Conservation (phyloP, 2,113 vertebrate species). For the Grammomys surdaster region DNA sequence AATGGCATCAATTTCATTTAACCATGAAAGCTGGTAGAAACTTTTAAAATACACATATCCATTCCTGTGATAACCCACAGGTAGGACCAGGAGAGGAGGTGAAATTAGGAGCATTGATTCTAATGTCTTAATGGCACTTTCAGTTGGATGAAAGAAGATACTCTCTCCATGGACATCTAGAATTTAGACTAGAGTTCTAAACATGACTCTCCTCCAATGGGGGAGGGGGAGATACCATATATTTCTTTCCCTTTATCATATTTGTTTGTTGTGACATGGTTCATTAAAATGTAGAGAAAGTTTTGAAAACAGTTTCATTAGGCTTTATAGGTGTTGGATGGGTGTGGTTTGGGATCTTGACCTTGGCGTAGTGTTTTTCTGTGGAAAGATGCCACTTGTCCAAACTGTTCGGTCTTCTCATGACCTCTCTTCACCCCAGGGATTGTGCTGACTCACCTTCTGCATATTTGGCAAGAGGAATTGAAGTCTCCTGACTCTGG, state of each 20-base stretch:
- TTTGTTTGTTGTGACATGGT: neutral
- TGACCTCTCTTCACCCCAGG: accelerated
- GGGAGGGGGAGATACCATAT: too few species aligned
- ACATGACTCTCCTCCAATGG: neutral
- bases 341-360: accelerated
- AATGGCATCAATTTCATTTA: neutral
- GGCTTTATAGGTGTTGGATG: neutral
- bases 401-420: neutral
- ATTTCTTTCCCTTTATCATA: neutral
- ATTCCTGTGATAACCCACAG: neutral
- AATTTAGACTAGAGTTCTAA: neutral
- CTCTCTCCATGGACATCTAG: neutral
- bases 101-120: neutral
- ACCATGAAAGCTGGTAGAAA: neutral
- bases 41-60: neutral
- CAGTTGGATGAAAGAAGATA: neutral
- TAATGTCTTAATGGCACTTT: neutral
- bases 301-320: neutral
- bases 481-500: neutral
- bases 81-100: neutral
- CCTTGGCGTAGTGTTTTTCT: neutral
- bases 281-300: neutral
- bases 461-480: neutral
- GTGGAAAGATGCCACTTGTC: neutral
- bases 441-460: neutral